Evolutionary conservation across 23 tunicate genomes (phyloP).

Genomic region (Pegea sp.): DNA sequence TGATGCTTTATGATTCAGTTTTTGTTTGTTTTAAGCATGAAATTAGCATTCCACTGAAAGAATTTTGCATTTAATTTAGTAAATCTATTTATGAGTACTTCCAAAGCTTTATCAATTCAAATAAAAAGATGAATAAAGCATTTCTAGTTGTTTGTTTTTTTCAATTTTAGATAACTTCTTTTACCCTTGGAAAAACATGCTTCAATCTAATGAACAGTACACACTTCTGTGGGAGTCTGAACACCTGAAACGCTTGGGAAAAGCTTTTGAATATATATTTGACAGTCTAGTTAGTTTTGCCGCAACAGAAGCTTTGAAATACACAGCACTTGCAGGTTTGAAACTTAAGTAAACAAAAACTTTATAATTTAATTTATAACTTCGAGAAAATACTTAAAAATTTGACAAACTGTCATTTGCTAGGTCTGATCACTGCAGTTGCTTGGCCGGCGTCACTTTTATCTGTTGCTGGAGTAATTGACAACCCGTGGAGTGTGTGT

Average conservation of each 20-base stretch:
- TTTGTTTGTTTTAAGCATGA: too few species aligned
- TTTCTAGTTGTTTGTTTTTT: too few species aligned
- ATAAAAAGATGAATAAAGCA: background rate
- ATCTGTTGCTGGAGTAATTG: conserved; percentile 72
- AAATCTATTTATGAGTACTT: too few species aligned
- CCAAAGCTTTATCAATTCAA: background rate
- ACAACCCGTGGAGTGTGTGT: conserved; percentile 99
- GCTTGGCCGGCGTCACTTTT: conserved; percentile 83
- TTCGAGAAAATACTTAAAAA: too few species aligned
- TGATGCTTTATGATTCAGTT: too few species aligned
- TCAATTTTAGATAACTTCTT: conserved; percentile 37
- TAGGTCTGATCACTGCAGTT: conserved; percentile 70
- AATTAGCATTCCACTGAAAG: too few species aligned
- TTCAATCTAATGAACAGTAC: conserved; percentile 67
- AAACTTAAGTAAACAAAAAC: background rate
- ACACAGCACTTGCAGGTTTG: conserved; percentile 48
- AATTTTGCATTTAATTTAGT: too few species aligned
- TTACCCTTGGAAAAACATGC: conserved; percentile 48
- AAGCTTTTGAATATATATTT: conserved; percentile 76
- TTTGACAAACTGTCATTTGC: too few species aligned
- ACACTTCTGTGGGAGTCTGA: conserved; percentile 78
- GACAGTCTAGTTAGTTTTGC: conserved; percentile 50
- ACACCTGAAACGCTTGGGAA: conserved; percentile 67
- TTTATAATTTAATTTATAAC: too few species aligned
- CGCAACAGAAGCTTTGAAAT: conserved; percentile 76